A percentile compares a stretch with the other conserved stretches of the same genome.
phyloP scores from a whole-genome alignment of 2,113 vertebrate species.

The Rhabdomys dilectus region DNA sequence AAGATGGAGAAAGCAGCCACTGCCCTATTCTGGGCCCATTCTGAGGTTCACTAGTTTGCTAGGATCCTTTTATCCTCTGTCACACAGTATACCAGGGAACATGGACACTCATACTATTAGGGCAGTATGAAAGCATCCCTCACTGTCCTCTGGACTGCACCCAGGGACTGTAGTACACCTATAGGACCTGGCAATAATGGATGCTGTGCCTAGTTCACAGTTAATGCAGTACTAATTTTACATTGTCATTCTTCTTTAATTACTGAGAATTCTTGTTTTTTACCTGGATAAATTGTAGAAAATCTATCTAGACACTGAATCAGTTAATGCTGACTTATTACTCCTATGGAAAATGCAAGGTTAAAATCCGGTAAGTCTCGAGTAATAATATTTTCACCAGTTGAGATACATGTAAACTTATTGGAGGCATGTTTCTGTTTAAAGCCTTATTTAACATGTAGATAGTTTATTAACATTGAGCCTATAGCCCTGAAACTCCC shows the following conservation, averaged over 20 bases:
- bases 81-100: no score
- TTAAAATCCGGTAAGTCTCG: neutral
- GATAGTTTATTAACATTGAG: neutral
- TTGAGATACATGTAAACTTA: neutral
- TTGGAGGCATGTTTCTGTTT: neutral
- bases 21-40: no score
- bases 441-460: neutral
- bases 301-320: neutral
- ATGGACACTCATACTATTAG: no score
- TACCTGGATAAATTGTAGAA: neutral
- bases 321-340: neutral
- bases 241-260: neutral
- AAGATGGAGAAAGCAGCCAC: no score
- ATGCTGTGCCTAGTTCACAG: neutral
- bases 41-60: no score
- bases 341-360: neutral
- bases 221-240: neutral
- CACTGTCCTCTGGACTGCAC: no score
- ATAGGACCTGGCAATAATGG: neutral
- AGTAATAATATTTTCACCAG: neutral
- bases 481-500: neutral
- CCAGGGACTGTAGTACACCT: no score
- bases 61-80: no score
- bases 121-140: no score
- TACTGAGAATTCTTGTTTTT: constrained; percentile 18